These are phyloP conservation scores for Tuta absoluta DNA, from an alignment of 2,888 invertebrate species.

Conservation along the genomic window DNA sequence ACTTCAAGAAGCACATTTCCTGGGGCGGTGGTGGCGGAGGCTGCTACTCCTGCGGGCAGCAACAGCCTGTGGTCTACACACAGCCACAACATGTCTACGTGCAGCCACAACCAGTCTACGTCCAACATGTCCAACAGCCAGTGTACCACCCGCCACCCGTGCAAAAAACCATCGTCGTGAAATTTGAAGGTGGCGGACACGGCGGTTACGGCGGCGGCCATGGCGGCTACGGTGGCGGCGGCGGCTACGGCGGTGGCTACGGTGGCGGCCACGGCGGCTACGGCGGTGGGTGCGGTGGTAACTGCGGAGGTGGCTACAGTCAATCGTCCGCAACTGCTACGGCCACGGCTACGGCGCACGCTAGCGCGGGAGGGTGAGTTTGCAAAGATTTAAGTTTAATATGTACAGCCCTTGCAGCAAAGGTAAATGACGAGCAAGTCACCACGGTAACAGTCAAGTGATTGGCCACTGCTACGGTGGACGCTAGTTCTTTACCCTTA, in stretches of 20 bases:
- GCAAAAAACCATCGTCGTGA: neutral
- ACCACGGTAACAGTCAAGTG: no score
- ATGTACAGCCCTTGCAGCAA: no score
- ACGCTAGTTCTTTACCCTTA: no score
- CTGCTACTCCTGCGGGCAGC: neutral
- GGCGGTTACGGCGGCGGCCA: constrained; percentile 16
- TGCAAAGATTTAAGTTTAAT: constrained; percentile 25
- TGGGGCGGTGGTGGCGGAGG: constrained; percentile 41
- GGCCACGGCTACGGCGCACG: constrained; percentile 4
- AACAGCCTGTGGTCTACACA: neutral
- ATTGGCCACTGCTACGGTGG: no score
- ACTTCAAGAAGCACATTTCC: constrained; percentile 43
- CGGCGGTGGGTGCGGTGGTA: constrained; percentile 40
- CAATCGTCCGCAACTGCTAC: constrained; percentile 22
- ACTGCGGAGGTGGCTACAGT: constrained; percentile 33
- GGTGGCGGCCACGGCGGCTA: constrained; percentile 43
- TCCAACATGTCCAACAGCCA: neutral
- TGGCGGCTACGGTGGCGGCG: constrained; percentile 28
- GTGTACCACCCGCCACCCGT: neutral
- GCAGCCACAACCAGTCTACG: neutral
- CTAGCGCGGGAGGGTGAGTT: constrained; percentile 32
- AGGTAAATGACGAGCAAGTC: no score
- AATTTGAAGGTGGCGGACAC: neutral
- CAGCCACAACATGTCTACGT: neutral
- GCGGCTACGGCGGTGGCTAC: constrained; percentile 36